phyloP scores from a whole-genome alignment of 2,797 vertebrate genomes.

The Gallirallus australis region DNA sequence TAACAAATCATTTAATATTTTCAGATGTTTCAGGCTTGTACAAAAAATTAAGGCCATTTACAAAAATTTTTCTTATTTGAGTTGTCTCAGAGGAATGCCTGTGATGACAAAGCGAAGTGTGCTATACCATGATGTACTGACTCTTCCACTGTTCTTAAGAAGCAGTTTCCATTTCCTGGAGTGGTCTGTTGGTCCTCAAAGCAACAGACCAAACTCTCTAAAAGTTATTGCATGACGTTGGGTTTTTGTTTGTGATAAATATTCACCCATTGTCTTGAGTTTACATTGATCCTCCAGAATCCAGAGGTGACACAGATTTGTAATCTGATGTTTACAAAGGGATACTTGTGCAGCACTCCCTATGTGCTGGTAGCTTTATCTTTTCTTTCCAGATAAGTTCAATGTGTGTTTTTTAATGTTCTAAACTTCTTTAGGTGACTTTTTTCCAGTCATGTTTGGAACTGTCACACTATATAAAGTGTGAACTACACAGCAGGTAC shows the following conservation, averaged over 20 bases:
- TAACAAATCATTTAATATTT: background rate
- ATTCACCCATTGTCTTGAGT: background rate
- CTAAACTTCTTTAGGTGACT: background rate
- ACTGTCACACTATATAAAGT: background rate
- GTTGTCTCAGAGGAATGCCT: background rate
- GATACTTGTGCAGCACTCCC: background rate
- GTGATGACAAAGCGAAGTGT: background rate
- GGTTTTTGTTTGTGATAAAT: background rate
- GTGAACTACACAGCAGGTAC: background rate
- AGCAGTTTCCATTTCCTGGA: background rate
- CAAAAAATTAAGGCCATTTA: background rate
- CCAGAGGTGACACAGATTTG: background rate
- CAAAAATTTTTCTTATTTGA: background rate
- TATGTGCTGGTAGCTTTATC: background rate
- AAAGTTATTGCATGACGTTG: fast-evolving
- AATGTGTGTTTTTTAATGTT: background rate
- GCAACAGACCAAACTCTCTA: background rate
- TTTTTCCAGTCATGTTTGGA: background rate
- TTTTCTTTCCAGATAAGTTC: background rate
- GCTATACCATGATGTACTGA: background rate
- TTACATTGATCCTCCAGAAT: background rate
- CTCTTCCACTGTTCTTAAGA: background rate
- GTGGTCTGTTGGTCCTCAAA: background rate
- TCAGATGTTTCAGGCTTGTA: background rate
- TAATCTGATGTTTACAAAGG: background rate